These are phyloP conservation scores for Fringilla coelebs DNA, from an alignment of 2,797 vertebrate species.

Conservation along the genomic window DNA sequence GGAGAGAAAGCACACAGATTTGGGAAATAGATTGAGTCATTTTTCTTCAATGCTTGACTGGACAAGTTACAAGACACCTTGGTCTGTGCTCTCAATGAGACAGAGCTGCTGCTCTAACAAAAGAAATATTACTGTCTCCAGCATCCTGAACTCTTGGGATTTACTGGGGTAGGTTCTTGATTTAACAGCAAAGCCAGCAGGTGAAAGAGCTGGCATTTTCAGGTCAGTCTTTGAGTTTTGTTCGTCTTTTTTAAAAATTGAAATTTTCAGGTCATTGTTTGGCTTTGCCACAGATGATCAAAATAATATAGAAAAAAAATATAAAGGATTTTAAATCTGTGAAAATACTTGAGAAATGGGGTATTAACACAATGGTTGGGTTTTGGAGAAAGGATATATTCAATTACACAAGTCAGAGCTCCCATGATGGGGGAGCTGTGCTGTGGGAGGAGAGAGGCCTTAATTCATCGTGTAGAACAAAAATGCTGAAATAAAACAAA, in stretches of 20 bases:
- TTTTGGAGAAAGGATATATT: not conserved
- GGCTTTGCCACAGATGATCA: not conserved
- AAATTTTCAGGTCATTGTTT: not conserved
- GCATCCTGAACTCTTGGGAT: not conserved
- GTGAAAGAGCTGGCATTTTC: constrained; percentile 10
- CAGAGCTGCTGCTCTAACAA: not conserved
- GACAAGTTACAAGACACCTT: constrained; percentile 49
- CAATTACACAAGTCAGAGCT: not conserved
- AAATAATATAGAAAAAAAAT: not conserved
- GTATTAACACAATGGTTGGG: not conserved
- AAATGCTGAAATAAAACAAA: not conserved
- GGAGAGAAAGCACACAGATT: constrained; percentile 55
- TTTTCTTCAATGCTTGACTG: constrained; percentile 69
- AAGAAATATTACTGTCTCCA: constrained; percentile 20
- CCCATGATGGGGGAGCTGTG: not conserved
- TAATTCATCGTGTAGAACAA: not conserved
- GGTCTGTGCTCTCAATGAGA: constrained; percentile 48
- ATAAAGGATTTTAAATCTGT: not conserved
- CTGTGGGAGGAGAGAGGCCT: not conserved
- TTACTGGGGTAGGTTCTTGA: constrained; percentile 6
- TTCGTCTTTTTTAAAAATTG: not conserved
- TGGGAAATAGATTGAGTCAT: constrained; percentile 63
- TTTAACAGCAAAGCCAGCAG: constrained; percentile 49
- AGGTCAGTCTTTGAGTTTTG: not conserved
- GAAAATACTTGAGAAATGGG: not conserved